Conservation (phyloP, 2,888 invertebrate species). For the Acleris emargana region DNA sequence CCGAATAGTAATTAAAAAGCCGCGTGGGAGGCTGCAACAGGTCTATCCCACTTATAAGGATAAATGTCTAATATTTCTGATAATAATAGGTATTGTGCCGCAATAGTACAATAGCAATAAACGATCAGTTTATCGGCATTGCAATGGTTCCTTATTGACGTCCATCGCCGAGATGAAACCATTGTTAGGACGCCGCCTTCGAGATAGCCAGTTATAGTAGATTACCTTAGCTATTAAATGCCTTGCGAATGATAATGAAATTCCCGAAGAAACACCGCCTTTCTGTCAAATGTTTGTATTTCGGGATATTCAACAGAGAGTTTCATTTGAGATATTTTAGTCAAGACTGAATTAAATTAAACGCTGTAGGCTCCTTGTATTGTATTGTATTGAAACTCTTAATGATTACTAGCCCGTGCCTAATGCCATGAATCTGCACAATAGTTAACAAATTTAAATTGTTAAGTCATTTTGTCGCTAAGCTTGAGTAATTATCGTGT, state of each 20-base stretch:
- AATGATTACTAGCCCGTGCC: neutral
- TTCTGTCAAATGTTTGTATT: neutral
- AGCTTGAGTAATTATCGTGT: slow-evolving; percentile 7
- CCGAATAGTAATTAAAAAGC: slow-evolving; percentile 8
- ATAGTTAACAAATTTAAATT: slow-evolving; percentile 2
- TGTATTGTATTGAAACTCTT: neutral
- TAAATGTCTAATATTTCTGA: slow-evolving; percentile 1
- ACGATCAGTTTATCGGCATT: slow-evolving; percentile 17
- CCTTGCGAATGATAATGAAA: slow-evolving; percentile 17
- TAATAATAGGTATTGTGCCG: neutral
- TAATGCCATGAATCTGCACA: slow-evolving; percentile 4
- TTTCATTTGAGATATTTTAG: no score
- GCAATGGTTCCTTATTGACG: slow-evolving; percentile 29
- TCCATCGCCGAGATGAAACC: slow-evolving; percentile 19
- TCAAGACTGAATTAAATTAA: no score
- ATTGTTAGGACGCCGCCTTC: slow-evolving; percentile 16
- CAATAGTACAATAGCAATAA: slow-evolving; percentile 19
- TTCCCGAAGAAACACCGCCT: slow-evolving; percentile 3
- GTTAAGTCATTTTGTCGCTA: neutral
- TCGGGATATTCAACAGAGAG: neutral
- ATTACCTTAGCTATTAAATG: slow-evolving; percentile 14
- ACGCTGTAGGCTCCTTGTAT: neutral
- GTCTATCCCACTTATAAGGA: neutral
- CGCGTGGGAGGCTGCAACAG: slow-evolving; percentile 5
- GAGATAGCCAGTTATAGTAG: slow-evolving; percentile 7